Percentiles rank a stretch among this genome's conserved stretches.
Conservation (phyloP, 2,797 vertebrate species). For the Megaceryle alcyon region DNA sequence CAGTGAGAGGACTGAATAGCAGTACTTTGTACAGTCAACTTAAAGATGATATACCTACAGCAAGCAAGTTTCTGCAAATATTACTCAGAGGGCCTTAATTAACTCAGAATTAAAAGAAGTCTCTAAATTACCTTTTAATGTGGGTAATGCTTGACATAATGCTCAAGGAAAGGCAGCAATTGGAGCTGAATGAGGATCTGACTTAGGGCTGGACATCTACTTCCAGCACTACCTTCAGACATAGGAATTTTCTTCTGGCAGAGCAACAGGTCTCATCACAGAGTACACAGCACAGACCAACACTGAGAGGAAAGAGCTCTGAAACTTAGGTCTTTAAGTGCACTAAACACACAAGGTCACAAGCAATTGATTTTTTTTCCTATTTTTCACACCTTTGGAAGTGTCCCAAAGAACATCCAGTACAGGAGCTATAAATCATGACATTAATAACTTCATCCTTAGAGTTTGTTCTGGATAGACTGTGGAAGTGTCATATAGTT, state of each 20-base stretch:
- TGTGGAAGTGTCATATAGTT: neutral
- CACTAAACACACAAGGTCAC: neutral
- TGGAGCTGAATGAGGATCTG: neutral
- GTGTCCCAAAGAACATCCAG: neutral
- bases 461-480: neutral
- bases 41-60: neutral
- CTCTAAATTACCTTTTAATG: neutral
- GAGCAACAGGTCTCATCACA: neutral
- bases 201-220: neutral
- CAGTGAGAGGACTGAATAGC: neutral
- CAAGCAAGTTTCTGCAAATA: neutral
- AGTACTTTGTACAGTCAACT: neutral
- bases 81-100: neutral
- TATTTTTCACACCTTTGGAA: neutral
- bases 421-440: neutral
- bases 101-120: neutral
- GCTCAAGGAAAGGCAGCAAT: neutral
- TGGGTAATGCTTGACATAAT: neutral
- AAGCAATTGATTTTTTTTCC: neutral
- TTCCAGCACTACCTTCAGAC: constrained; percentile 35
- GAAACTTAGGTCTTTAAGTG: neutral
- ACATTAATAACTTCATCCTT: neutral
- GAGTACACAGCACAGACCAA: neutral
- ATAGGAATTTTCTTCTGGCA: constrained; percentile 60
- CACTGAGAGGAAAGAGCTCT: neutral